Percentiles rank a stretch among this genome's conserved stretches.
Evolutionary conservation across 2,113 vertebrate species (phyloP).

Genomic region (Silurus glanis): DNA sequence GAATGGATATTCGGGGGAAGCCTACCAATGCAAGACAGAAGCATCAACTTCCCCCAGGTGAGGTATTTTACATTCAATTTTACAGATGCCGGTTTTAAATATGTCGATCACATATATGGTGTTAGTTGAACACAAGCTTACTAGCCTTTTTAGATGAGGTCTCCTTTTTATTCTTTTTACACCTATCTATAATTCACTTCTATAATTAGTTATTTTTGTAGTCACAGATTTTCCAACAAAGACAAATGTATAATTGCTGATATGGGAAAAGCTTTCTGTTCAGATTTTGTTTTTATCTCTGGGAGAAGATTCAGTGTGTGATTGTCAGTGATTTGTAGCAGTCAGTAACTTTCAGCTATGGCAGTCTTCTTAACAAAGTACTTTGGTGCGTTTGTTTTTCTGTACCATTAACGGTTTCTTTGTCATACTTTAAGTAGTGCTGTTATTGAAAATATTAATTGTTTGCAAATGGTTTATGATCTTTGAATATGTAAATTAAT

Average conservation of each 20-base stretch:
- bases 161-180: background rate
- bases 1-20: slow-evolving; percentile 56
- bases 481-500: background rate
- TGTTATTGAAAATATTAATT: background rate
- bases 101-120: background rate
- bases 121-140: background rate
- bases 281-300: background rate
- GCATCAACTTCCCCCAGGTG: slow-evolving; percentile 64
- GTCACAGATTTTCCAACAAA: background rate
- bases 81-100: background rate
- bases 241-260: background rate
- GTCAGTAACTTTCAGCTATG: background rate
- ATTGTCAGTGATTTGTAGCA: background rate
- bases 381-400: background rate
- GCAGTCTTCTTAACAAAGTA: background rate
- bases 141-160: background rate
- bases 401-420: background rate
- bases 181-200: background rate
- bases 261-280: background rate
- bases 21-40: slow-evolving; percentile 49
- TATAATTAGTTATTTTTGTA: background rate
- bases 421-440: too few species aligned
- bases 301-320: background rate
- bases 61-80: slow-evolving; percentile 34
- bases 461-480: background rate